phyloP scores from a whole-genome alignment of 1,140 invertebrate species.

The Bactericera cockerelli region DNA sequence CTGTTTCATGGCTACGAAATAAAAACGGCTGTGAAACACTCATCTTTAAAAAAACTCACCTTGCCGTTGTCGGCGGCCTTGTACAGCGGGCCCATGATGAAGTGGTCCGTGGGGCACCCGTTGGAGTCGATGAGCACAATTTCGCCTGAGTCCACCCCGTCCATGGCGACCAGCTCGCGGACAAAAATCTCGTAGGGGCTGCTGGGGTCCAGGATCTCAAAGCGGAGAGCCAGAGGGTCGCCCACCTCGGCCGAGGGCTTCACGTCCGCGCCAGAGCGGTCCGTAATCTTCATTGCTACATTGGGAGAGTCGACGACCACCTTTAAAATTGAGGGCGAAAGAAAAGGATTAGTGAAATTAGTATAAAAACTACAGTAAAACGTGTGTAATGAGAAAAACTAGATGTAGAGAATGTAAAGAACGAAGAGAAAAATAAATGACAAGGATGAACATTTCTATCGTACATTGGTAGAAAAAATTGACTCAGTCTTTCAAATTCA shows the following conservation, averaged over 20 bases:
- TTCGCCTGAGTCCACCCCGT: conserved; percentile 79
- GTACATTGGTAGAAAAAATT: too few relatives aligned
- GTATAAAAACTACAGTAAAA: too few relatives aligned
- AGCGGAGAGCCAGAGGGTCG: conserved; percentile 74
- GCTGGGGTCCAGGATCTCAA: conserved; percentile 79
- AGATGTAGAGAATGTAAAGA: too few relatives aligned
- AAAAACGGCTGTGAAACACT: too few relatives aligned
- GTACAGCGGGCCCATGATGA: conserved; percentile 81
- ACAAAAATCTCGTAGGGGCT: conserved; percentile 92
- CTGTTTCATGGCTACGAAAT: too few relatives aligned
- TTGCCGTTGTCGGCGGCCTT: conserved; percentile 55
- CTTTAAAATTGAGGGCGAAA: conserved; percentile 17
- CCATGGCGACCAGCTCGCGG: conserved; percentile 82
- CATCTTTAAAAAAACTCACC: too few relatives aligned
- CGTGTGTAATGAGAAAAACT: too few relatives aligned
- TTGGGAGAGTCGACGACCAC: conserved; percentile 76
- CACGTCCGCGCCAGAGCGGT: conserved; percentile 58
- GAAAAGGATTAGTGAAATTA: too few relatives aligned
- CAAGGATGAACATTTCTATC: too few relatives aligned
- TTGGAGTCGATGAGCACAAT: conserved; percentile 81
- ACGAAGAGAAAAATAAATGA: too few relatives aligned
- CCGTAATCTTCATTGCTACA: conserved; percentile 87
- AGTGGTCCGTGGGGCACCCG: conserved; percentile 81
- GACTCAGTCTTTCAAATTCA: not conserved
- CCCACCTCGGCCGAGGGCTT: conserved; percentile 72